These are phyloP conservation scores for Heloderma charlesbogerti DNA, from an alignment of 2,113 vertebrate species.

Conservation along the genomic window DNA sequence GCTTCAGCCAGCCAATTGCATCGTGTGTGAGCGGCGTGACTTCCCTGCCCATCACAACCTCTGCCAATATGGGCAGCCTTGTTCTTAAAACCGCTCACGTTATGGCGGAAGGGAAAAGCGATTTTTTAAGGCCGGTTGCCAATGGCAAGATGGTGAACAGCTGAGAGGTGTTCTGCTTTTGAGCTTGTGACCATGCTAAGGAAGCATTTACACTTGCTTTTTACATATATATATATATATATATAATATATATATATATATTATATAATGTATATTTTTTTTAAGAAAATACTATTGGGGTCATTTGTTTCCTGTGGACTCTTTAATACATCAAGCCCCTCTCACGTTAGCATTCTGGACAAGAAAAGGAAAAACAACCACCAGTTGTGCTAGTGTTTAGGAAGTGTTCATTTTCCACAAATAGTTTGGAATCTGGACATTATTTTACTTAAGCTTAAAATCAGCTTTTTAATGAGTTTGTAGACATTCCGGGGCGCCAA, in stretches of 20 bases:
- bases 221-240: constrained; percentile 87
- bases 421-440: constrained; percentile 81
- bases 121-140: constrained; percentile 81
- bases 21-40: constrained; percentile 80
- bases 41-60: constrained; percentile 79
- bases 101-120: constrained; percentile 81
- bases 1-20: constrained; percentile 87
- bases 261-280: constrained; percentile 87
- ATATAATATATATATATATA: constrained; percentile 85
- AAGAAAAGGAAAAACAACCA: constrained; percentile 73
- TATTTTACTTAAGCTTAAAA: constrained; percentile 85
- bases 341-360: constrained; percentile 84
- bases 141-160: constrained; percentile 92
- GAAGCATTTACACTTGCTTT: constrained; percentile 86
- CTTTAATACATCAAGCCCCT: constrained; percentile 86
- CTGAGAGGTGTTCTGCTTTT: constrained; percentile 84
- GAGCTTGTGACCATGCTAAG: constrained; percentile 80
- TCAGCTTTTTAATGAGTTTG: constrained; percentile 86
- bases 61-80: constrained; percentile 82
- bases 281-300: constrained; percentile 83
- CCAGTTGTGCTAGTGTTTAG: constrained; percentile 75
- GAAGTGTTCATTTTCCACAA: constrained; percentile 80
- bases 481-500: constrained; percentile 83
- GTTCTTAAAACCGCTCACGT: constrained; percentile 86
- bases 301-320: constrained; percentile 86